phyloP scores from a whole-genome alignment of 2,888 invertebrate genomes.

The Sialis lutaria region DNA sequence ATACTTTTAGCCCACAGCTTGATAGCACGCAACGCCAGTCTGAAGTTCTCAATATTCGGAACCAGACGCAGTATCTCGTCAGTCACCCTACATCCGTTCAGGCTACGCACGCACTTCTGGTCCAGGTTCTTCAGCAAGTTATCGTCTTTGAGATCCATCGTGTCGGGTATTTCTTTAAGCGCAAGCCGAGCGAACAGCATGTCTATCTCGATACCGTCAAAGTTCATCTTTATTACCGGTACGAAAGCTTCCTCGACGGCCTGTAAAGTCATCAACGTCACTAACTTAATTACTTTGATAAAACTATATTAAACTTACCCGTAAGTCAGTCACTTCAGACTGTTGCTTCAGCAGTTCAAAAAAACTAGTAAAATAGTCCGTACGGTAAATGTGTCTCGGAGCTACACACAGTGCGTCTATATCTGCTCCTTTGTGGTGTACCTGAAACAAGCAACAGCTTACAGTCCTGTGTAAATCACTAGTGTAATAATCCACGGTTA shows the following conservation, averaged over 20 bases:
- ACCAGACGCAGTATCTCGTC: slow-evolving; percentile 94
- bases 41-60: slow-evolving; percentile 86
- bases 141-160: slow-evolving; percentile 78
- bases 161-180: slow-evolving; percentile 87
- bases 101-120: slow-evolving; percentile 87
- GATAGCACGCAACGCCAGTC: slow-evolving; percentile 82
- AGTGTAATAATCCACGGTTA: background rate
- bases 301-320: slow-evolving; percentile 30
- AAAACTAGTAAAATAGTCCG: slow-evolving; percentile 93
- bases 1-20: slow-evolving; percentile 98
- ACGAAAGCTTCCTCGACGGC: slow-evolving; percentile 98
- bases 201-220: slow-evolving; percentile 97
- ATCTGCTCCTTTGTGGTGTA: slow-evolving; percentile 95
- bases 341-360: slow-evolving; percentile 77
- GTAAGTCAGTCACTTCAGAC: slow-evolving; percentile 65
- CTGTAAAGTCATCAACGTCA: slow-evolving; percentile 25
- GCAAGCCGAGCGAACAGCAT: slow-evolving; percentile 91
- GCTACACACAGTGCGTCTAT: slow-evolving; percentile 98
- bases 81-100: slow-evolving; percentile 96
- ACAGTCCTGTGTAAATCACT: background rate
- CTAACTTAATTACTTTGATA: background rate
- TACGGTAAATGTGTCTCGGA: slow-evolving; percentile 83
- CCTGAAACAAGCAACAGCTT: slow-evolving; percentile 22
- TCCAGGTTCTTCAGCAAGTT: slow-evolving; percentile 85
- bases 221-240: slow-evolving; percentile 98